Conservation (phyloP, 1,140 invertebrate species). For the Cotesia vestalis region DNA sequence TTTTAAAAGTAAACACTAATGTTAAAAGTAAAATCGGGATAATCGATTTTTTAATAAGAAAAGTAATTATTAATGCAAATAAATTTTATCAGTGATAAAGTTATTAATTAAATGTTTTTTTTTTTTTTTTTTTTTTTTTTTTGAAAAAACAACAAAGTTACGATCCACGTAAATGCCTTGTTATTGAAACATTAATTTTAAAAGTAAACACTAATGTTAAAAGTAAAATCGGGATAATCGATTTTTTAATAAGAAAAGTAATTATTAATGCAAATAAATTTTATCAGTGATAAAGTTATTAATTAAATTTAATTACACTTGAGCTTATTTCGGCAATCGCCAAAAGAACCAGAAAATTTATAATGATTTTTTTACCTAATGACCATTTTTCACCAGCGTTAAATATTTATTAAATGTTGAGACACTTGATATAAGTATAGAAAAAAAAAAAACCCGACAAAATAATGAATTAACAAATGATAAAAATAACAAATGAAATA, state of each 20-base stretch:
- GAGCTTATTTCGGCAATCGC: conserved; percentile 38
- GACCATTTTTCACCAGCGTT: conserved; percentile 9
- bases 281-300: too few species aligned
- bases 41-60: too few species aligned
- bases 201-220: neutral
- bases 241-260: too few species aligned
- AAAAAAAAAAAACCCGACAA: neutral
- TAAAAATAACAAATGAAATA: neutral
- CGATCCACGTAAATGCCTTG: conserved; percentile 33
- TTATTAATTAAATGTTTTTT: conserved; percentile 1
- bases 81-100: too few species aligned
- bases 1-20: neutral
- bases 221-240: conserved; percentile 6
- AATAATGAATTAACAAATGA: conserved; percentile 18
- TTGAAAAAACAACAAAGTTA: neutral
- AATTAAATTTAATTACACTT: conserved; percentile 26
- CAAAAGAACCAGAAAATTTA: conserved; percentile 32
- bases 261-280: too few species aligned
- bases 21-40: conserved; percentile 13
- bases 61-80: too few species aligned
- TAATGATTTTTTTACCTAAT: conserved; percentile 34
- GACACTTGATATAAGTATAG: neutral
- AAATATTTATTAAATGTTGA: neutral
- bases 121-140: too few species aligned
- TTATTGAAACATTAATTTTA: neutral